Conservation (phyloP, 2,888 invertebrate species). For the Xestia ashworthii region DNA sequence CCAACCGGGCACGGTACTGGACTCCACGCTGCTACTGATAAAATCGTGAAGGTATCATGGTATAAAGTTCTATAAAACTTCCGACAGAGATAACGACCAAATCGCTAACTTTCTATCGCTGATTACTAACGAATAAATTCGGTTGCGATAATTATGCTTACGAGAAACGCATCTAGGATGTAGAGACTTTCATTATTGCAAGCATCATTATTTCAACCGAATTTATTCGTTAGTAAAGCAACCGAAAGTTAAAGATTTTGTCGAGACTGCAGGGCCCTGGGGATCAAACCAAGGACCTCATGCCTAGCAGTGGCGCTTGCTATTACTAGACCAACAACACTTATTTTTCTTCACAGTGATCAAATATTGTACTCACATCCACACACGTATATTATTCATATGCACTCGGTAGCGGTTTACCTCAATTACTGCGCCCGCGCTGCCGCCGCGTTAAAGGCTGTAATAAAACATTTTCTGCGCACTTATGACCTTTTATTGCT, state of each 20-base stretch:
- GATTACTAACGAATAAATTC: too few relatives aligned
- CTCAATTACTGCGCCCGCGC: conserved; percentile 9
- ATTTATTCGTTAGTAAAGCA: too few relatives aligned
- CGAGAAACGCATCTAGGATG: too few relatives aligned
- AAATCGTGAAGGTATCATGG: background rate
- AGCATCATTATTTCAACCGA: too few relatives aligned
- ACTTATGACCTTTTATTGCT: conserved; percentile 38
- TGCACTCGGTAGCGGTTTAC: conserved; percentile 20
- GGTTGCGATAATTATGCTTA: too few relatives aligned
- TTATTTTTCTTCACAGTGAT: background rate
- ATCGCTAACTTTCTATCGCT: too few relatives aligned
- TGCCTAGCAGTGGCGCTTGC: background rate
- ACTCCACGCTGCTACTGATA: background rate
- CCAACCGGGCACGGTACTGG: background rate
- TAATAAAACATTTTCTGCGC: conserved; percentile 33
- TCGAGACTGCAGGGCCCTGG: background rate
- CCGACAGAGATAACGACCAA: too few relatives aligned
- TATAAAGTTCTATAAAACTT: background rate
- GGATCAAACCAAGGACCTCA: background rate
- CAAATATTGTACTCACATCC: background rate
- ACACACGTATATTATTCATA: conserved; percentile 14
- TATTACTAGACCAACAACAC: background rate
- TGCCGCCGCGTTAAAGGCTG: conserved; percentile 22
- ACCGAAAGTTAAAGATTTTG: too few relatives aligned
- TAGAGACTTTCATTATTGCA: too few relatives aligned